A percentile compares a stretch with the other conserved stretches of the same genome.
Conservation (phyloP, 2,888 invertebrate species). For the Leptopterna dolabrata region DNA sequence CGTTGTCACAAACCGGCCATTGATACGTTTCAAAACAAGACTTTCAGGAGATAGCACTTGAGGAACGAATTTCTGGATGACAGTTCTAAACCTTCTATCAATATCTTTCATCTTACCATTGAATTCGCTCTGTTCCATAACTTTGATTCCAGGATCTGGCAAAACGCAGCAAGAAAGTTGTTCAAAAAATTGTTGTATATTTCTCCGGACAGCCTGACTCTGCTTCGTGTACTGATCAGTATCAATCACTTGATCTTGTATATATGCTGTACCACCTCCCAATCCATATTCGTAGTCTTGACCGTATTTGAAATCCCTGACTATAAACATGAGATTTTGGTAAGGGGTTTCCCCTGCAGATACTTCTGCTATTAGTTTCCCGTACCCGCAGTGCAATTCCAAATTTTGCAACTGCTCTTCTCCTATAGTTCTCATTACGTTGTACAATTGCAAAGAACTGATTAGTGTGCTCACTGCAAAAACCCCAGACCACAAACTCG, state of each 20-base stretch:
- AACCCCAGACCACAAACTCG: background rate
- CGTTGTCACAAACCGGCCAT: background rate
- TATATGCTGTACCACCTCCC: constrained; percentile 77
- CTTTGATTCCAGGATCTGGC: constrained; percentile 12
- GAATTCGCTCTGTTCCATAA: background rate
- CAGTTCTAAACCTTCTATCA: background rate
- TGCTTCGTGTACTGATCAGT: background rate
- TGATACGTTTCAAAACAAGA: constrained; percentile 5
- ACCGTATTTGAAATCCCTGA: constrained; percentile 96
- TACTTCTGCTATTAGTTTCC: constrained; percentile 75
- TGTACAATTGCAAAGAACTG: constrained; percentile 12
- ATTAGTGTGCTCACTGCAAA: background rate
- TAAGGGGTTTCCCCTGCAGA: constrained; percentile 90
- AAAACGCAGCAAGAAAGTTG: background rate
- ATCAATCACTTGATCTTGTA: background rate
- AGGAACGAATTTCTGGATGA: background rate
- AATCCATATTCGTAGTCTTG: constrained; percentile 93
- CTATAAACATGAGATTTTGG: constrained; percentile 87
- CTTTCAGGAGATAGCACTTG: background rate
- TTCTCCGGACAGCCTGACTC: background rate
- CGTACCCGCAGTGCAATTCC: background rate
- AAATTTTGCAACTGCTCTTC: background rate
- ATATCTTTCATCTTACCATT: constrained; percentile 7
- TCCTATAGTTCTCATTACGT: background rate
- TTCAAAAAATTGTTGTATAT: background rate